Base-by-base conservation (phyloP, 2,888 invertebrate species). In the Limulus polyphemus region DNA sequence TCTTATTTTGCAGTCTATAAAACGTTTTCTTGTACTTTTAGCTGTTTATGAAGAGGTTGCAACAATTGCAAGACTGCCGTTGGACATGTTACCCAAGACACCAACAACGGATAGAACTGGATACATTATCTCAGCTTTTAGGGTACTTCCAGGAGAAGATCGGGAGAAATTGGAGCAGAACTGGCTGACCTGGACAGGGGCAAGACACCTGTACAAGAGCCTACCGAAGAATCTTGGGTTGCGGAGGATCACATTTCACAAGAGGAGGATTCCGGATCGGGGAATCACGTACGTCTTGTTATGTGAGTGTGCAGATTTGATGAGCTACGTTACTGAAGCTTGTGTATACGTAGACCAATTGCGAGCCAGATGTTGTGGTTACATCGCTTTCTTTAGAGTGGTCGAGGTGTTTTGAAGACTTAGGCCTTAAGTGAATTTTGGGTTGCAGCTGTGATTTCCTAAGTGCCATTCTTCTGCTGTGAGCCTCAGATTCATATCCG, bases 161-260 rank as follows among this genome's bases (percentile, higher is more conserved):
- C 85, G 90, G 58, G 89, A 91, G 74, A 86, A 88, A 68, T 90
- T 93, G 75, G 92, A 93, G 77, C 83, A 89, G 71, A 92, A 93
- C 78, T 93, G 93, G 93, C 81, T 93, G 17, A 91, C 90, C 75
- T 93, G 93, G 93, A 92, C 92, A 32, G 82, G 93, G 12, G 93
- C 93, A 5, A 81, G 92, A 63, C 91, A 91, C 87, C 81, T 93
- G 65, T 93, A 93, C 78, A 79, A 90, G 71, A 90, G 90, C 74
- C 78, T 93, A 61, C 92, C 92, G 5, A 85, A 86, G 73, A 84
- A 70, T 84, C 50, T 90, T 12, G 92, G 92, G 13, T 79, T 93
- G 70, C 81, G 88, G 71, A 84, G 90, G 73, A 91, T 93, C 71
- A 88, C 92, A 0, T 80, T 93, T 61, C 91, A 92, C 79, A 93